These are phyloP conservation scores for Sesia bembeciformis DNA, from an alignment of 2,888 invertebrate species.

Conservation along the genomic window DNA sequence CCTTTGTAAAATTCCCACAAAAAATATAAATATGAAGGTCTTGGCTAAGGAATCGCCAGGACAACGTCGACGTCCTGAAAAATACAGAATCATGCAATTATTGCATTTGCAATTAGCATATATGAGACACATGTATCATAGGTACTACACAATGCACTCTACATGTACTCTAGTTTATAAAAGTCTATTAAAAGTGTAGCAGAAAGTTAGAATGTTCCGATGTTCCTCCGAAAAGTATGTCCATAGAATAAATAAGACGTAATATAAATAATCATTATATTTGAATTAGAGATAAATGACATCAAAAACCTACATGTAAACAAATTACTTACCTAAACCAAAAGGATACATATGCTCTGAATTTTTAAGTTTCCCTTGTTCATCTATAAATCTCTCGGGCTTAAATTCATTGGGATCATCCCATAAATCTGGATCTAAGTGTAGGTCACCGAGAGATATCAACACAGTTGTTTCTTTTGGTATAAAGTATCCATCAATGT, in stretches of 20 bases:
- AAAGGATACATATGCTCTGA: constrained; percentile 77
- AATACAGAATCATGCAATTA: constrained; percentile 8
- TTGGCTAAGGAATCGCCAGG: constrained; percentile 78
- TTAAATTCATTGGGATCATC: constrained; percentile 72
- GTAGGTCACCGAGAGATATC: constrained; percentile 65
- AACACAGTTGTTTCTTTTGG: constrained; percentile 71
- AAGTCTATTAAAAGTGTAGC: too few species aligned
- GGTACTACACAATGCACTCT: too few species aligned
- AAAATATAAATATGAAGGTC: constrained; percentile 74
- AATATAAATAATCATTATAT: too few species aligned
- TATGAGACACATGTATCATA: too few species aligned
- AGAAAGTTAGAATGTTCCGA: too few species aligned
- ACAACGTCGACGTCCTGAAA: constrained; percentile 77
- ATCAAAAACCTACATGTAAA: too few species aligned
- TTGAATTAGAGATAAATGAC: too few species aligned
- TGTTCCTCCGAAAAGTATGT: too few species aligned
- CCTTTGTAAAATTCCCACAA: constrained; percentile 74
- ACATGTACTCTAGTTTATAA: too few species aligned
- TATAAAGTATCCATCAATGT: constrained; percentile 51
- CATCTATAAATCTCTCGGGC: constrained; percentile 77
- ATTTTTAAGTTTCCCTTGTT: constrained; percentile 60
- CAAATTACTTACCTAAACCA: constrained; percentile 73
- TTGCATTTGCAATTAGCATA: background rate
- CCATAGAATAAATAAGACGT: too few species aligned
- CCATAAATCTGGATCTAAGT: constrained; percentile 71